Evolutionary conservation across 2,113 vertebrate species (phyloP), one percentile per base, ranked within the genome.

Genomic region (Apteryx owenii): DNA sequence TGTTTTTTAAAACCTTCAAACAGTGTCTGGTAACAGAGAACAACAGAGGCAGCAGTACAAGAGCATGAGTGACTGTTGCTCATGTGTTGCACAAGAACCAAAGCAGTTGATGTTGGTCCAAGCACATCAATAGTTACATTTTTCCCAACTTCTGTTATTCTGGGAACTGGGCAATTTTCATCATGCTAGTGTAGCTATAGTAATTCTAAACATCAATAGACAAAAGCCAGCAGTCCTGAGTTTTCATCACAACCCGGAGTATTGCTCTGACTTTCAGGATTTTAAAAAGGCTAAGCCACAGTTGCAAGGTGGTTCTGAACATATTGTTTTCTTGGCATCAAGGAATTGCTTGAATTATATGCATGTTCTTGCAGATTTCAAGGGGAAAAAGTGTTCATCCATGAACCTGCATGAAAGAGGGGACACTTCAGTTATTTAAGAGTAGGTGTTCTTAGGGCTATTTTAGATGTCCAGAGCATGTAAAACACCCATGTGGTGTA

Each of bases 191-290:
- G 48, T 91, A 90, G 72, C 80, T 89, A 29, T 72, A 72, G 42
- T 56, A 58, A 53, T 95, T 95, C 65, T 64, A 26, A 96, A 86
- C 60, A 75, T 76, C 44, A 80, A 31, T 64, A 92, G 44, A n/a
- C 36, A 71, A 22, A 76, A 80, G 42, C 60, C 66, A 69, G n/a
- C 70, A 62, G 0, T 50, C 31, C 38, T 87, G 66, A 82, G 33
- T 40, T 72, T 93, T 89, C 29, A 9, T 89, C 53, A 64, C n/a
- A 85, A n/a, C 50, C 29, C 58, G 40, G 61, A 28, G 48, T 33
- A 71, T 81, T 92, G 18, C 29, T 76, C 53, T 1, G 9, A 44
- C 31, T 61, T 18, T 90, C 12, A 29, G 70, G 44, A 65, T 65
- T 86, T 80, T 40, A 22, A 29, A 90, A 72, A 48, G 18, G 23